phyloP scores from a whole-genome alignment of 2,888 invertebrate species.

The Lasioglossum malachurum region DNA sequence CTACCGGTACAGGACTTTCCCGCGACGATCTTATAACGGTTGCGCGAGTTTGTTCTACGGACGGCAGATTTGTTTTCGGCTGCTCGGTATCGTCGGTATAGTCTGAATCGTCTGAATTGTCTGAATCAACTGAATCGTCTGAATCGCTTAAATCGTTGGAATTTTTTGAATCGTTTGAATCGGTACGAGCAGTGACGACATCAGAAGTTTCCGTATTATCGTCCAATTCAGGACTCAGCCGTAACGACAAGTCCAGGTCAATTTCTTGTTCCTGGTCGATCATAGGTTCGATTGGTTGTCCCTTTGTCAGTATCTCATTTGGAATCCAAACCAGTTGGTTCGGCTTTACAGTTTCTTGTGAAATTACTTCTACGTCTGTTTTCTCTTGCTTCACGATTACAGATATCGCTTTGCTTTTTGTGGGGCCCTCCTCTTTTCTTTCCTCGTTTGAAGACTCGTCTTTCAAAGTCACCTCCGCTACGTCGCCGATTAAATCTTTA shows the following conservation, averaged over 20 bases:
- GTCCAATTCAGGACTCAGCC: slow-evolving; percentile 51
- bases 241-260: slow-evolving; percentile 14
- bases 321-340: slow-evolving; percentile 63
- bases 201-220: background rate
- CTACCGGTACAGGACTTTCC: background rate
- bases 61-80: background rate
- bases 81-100: background rate
- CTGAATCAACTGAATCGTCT: too few relatives aligned
- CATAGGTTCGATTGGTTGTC: background rate
- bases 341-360: background rate
- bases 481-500: background rate
- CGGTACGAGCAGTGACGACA: background rate
- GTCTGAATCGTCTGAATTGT: too few relatives aligned
- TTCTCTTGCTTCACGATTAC: slow-evolving; percentile 63
- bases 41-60: slow-evolving; percentile 18
- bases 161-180: background rate
- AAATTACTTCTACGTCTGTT: slow-evolving; percentile 13
- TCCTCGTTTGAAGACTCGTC: background rate
- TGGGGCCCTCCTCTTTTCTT: background rate
- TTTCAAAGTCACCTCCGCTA: background rate
- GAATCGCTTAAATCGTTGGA: too few relatives aligned
- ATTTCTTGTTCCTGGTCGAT: slow-evolving; percentile 14
- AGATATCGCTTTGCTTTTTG: slow-evolving; percentile 24
- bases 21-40: slow-evolving; percentile 35
- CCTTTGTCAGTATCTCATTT: slow-evolving; percentile 28